Evolutionary conservation across 2,888 invertebrate genomes (phyloP).

Genomic region (Allophyes oxyacanthae): DNA sequence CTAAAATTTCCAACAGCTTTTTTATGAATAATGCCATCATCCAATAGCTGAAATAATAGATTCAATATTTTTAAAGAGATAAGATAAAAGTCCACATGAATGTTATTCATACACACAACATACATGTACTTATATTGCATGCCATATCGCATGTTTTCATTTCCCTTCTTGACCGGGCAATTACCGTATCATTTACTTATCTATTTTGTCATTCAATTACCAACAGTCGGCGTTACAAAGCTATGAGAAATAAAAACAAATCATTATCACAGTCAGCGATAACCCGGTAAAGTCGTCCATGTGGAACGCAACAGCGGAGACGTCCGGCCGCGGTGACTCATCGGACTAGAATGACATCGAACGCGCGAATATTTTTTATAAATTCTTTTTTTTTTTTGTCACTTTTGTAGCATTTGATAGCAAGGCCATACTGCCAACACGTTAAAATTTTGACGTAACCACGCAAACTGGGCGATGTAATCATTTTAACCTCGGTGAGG

Average conservation of each 20-base stretch:
- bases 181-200: conserved; percentile 54
- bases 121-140: conserved; percentile 12
- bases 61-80: conserved; percentile 37
- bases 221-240: conserved; percentile 65
- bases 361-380: conserved; percentile 61
- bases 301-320: conserved; percentile 57
- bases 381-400: conserved; percentile 63
- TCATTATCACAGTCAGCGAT: conserved; percentile 69
- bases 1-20: conserved; percentile 6
- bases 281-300: conserved; percentile 68
- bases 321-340: conserved; percentile 74
- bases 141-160: conserved; percentile 22
- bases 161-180: conserved; percentile 26
- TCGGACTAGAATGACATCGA: conserved; percentile 70
- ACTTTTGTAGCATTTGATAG: conserved; percentile 55
- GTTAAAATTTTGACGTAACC: conserved; percentile 66
- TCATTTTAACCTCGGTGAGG: conserved; percentile 66
- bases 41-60: conserved; percentile 32
- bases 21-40: conserved; percentile 25
- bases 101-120: conserved; percentile 4
- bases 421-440: conserved; percentile 69
- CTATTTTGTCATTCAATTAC: conserved; percentile 60
- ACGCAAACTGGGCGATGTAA: conserved; percentile 64
- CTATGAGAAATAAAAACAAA: conserved; percentile 74
- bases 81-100: conserved; percentile 17